Evolutionary conservation across 2,888 invertebrate genomes (phyloP).

Genomic region (Drosophila neutralis): DNA sequence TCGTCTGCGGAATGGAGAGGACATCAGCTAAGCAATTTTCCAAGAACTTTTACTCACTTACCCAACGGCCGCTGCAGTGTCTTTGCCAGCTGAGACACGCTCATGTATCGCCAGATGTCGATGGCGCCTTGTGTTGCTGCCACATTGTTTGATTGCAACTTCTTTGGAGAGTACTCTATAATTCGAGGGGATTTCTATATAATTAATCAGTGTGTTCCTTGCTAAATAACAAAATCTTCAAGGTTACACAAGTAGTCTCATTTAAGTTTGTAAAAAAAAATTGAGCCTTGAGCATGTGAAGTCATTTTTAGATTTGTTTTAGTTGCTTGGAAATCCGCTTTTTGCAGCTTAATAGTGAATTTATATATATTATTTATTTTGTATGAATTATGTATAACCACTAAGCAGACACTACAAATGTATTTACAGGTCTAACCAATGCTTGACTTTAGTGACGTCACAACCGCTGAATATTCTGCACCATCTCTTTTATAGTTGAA

Average conservation of each 20-base stretch:
- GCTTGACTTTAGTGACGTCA: slow-evolving; percentile 23
- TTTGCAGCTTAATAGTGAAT: background rate
- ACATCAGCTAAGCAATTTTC: background rate
- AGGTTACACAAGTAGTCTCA: background rate
- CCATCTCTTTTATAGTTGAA: slow-evolving; percentile 13
- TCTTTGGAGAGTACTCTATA: slow-evolving; percentile 86
- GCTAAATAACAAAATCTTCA: background rate
- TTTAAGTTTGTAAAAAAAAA: background rate
- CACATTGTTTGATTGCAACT: slow-evolving; percentile 62
- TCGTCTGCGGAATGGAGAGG: slow-evolving; percentile 86
- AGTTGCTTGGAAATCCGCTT: background rate
- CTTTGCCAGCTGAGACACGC: slow-evolving; percentile 90
- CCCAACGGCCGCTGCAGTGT: slow-evolving; percentile 88
- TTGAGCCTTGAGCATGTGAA: background rate
- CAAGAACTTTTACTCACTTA: slow-evolving; percentile 74
- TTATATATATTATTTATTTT: background rate
- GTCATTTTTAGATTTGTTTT: background rate
- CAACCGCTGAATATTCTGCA: background rate
- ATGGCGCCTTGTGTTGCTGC: slow-evolving; percentile 32
- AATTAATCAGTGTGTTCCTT: slow-evolving; percentile 64
- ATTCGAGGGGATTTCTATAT: slow-evolving; percentile 86
- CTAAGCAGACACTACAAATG: too few species aligned
- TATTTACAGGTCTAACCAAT: background rate
- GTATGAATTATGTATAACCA: background rate
- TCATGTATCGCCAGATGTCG: slow-evolving; percentile 93